Conservation (phyloP, 2,113 vertebrate genomes). For the Pagrus major region DNA sequence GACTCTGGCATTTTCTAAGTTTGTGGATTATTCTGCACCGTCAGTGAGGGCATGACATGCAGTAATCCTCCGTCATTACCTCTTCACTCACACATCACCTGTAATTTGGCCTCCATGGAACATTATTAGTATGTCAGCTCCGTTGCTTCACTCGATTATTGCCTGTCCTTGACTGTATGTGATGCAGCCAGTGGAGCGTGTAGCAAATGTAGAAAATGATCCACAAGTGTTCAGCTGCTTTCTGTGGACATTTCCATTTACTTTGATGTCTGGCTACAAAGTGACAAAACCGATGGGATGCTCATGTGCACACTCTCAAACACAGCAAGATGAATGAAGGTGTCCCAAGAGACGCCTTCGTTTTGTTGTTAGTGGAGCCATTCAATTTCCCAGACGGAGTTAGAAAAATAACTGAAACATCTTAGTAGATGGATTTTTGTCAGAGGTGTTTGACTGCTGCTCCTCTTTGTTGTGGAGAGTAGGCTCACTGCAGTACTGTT, state of each 20-base stretch:
- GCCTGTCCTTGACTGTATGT: conserved; percentile 1
- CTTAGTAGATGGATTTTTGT: not conserved
- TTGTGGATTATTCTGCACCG: conserved; percentile 14
- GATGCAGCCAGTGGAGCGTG: conserved; percentile 8
- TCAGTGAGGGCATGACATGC: not conserved
- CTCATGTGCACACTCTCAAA: not conserved
- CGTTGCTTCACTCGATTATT: not conserved
- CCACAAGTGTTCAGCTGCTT: conserved; percentile 11
- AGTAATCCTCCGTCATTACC: conserved; percentile 13
- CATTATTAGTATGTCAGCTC: conserved; percentile 26
- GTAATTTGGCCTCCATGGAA: conserved; percentile 6
- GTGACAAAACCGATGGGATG: conserved; percentile 20
- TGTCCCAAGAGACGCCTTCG: not conserved
- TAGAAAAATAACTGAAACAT: conserved; percentile 1
- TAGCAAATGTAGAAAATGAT: conserved; percentile 14
- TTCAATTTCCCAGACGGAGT: conserved; percentile 21
- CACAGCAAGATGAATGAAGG: conserved; percentile 30
- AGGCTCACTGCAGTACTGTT: too few species aligned
- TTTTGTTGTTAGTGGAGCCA: conserved; percentile 8
- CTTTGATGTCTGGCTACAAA: conserved; percentile 34
- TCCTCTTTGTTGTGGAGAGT: not conserved
- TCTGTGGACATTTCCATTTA: conserved; percentile 51
- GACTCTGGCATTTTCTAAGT: conserved; percentile 34
- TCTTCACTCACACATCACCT: conserved; percentile 26
- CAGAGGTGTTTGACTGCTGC: not conserved